Evolutionary conservation across 2,113 vertebrate species (phyloP), one percentile per base, ranked within the genome.

Genomic region (Colinus virginianus): DNA sequence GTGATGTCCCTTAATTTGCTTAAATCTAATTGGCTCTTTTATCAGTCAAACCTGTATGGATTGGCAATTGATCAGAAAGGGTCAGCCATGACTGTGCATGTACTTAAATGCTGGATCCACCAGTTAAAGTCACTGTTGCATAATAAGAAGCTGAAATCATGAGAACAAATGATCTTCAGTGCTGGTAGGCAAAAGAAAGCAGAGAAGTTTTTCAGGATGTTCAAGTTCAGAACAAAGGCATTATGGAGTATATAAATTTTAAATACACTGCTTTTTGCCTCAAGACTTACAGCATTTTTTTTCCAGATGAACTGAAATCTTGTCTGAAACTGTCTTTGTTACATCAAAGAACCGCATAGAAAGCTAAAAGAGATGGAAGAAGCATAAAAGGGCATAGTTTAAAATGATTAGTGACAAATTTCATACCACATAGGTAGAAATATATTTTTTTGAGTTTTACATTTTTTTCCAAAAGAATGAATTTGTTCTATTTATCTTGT

Each of bases 151-250:
- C 95, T 80, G 87, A 95, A 95, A 71, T 82, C 85, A 92, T 85
- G 93, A 96, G 96, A 97, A 95, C 83, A 97, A 97, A 98, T 94
- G 96, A 96, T 97, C 96, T 97, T 96, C 84, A 94, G 90, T 90
- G 79, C 91, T 26, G 9, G 94, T 96, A 97, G 97, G 98, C 97
- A 97, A 98, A 95, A 97, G 98, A 94, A 97, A 97, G 97, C 96
- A 7, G 90, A 90, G 93, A 98, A 98, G 98, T 99, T 99, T 97
- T 97, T 95, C 97, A 92, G 97, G 96, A 97, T 98, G 98, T 98
- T 99, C 99, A 99, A 99, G 99, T 99, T 99, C 99, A 99, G 99
- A 99, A 99, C 99, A 99, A 99, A 99, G 99, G 98, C 99, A 98
- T 98, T 98, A 98, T 98, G 95, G 98, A 98, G 98, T 96, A 90